These are phyloP conservation scores for Sarcophaga bullata DNA, from an alignment of 1,140 invertebrate genomes.

Conservation along the genomic window DNA sequence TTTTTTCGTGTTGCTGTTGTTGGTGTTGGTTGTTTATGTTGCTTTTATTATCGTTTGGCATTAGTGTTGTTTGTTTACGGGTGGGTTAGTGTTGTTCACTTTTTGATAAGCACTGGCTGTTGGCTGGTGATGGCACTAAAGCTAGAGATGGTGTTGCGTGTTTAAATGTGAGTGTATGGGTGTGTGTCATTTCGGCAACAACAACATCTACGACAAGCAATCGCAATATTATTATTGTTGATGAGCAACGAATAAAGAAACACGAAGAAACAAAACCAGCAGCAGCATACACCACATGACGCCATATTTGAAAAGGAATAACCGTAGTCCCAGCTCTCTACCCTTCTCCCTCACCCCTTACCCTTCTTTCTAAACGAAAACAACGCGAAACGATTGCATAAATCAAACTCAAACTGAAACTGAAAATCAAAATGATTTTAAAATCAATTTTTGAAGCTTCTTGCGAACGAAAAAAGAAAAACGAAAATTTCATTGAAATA, in stretches of 20 bases:
- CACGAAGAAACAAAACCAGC: background rate
- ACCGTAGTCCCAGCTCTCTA: no score
- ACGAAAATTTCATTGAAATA: slow-evolving; percentile 21
- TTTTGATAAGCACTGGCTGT: background rate
- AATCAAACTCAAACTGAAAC: background rate
- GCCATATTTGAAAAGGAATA: background rate
- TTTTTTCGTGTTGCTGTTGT: background rate
- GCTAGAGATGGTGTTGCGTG: background rate
- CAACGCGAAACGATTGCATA: slow-evolving; percentile 2
- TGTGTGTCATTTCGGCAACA: no score
- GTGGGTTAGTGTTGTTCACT: no score
- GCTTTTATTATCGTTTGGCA: background rate
- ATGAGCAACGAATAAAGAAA: background rate
- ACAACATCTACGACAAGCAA: background rate
- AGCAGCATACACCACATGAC: background rate
- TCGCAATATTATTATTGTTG: slow-evolving; percentile 17
- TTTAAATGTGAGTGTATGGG: background rate
- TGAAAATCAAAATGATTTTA: slow-evolving; percentile 19
- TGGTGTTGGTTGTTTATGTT: background rate
- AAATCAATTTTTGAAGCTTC: slow-evolving; percentile 31
- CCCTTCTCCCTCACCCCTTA: no score
- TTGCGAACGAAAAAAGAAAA: background rate
- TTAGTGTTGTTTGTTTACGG: background rate
- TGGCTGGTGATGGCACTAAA: background rate
- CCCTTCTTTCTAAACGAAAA: background rate